Base-by-base conservation (phyloP, 2,888 invertebrate species). In the Himalopsyche anomala region DNA sequence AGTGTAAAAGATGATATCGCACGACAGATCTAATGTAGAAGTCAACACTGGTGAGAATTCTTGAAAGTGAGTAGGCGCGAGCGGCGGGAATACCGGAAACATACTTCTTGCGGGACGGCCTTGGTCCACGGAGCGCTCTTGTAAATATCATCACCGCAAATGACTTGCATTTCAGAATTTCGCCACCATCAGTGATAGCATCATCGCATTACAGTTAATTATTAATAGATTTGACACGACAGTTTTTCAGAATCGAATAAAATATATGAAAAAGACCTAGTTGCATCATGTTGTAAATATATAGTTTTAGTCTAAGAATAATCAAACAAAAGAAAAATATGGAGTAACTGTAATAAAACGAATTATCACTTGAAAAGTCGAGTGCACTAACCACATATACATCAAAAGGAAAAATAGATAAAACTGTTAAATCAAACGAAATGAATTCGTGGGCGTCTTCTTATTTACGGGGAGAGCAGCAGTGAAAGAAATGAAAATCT, bases 1-100 rank as follows among this genome's bases (percentile, higher is more conserved):
- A 74, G 74, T 74, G 74, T 74, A 74, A 74, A 74, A 74, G 74
- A 74, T 74, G 74, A 74, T 74, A 74, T 74, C 74, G 74, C 74
- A 74, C 36, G 74, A 74, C 74, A 74, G 74, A 74, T 74, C 74
- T 12, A 36, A 74, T 74, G 74, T 74, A 74, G 74, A 74, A 74
- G 74, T 74, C 28, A 74, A 36, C 36, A 74, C 15, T 36, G 74
- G 74, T 74, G 74, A 74, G 74, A 74, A 74, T 36, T 74, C 28
- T 74, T 38, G 36, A 36, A 74, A 36, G 74, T 74, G 74, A 36
- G 74, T 74, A 74, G 74, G 74, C 36, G 74, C 28, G 28, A 62
- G 36, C 74, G 15, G 74, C 36, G 74, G 74, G 74, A 74, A 74
- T 74, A 36, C 74, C 74, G 74, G 74, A 51, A 51, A 51, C 51